These are phyloP conservation scores for Lithobates sylvaticus DNA, from an alignment of 2,797 vertebrate species.

Conservation along the genomic window DNA sequence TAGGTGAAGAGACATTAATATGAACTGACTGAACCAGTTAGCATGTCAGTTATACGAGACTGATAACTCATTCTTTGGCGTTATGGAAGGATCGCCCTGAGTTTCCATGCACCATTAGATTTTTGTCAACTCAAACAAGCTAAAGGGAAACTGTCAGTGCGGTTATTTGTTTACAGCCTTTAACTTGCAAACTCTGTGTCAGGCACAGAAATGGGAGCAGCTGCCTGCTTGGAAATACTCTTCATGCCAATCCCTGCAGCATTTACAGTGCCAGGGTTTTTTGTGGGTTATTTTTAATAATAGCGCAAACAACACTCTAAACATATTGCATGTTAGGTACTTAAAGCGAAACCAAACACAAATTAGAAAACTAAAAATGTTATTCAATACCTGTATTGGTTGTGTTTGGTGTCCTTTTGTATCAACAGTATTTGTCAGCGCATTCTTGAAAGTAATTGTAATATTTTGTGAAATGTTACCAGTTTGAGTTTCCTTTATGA, in stretches of 20 bases:
- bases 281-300: neutral
- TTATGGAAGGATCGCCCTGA: conserved; percentile 39
- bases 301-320: neutral
- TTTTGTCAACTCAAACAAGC: conserved; percentile 43
- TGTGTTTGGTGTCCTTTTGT: too few relatives aligned
- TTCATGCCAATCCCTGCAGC: conserved; percentile 29
- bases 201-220: conserved; percentile 35
- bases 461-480: too few relatives aligned
- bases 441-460: too few relatives aligned
- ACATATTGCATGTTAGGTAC: neutral
- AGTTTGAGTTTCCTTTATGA: too few relatives aligned
- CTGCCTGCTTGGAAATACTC: conserved; percentile 32
- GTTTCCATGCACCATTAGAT: conserved; percentile 47
- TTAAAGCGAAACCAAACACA: neutral
- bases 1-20: conserved; percentile 44
- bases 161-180: conserved; percentile 45
- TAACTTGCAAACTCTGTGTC: conserved; percentile 30
- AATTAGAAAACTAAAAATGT: too few relatives aligned
- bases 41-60: conserved; percentile 35
- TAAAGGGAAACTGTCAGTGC: conserved; percentile 48
- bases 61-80: conserved; percentile 26
- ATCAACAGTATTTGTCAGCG: too few relatives aligned
- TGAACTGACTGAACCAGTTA: conserved; percentile 48
- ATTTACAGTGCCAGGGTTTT: conserved; percentile 9
- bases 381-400: too few relatives aligned